Evolutionary conservation across 2,797 vertebrate species (phyloP).

Genomic region (Manis crassicaudata): DNA sequence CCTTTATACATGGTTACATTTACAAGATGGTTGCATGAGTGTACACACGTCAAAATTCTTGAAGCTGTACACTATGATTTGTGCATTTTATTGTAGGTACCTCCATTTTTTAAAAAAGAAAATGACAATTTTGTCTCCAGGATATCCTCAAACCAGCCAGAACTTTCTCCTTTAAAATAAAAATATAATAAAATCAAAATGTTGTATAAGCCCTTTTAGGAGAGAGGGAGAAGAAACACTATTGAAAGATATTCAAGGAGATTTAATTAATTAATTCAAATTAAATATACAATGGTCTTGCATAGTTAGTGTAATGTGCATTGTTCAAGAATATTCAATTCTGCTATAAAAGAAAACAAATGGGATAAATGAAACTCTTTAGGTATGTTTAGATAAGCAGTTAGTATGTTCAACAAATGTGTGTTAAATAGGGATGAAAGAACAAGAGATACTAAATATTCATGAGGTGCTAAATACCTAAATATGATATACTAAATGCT

Average conservation of each 20-base stretch:
- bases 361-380: background rate
- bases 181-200: background rate
- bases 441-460: slow-evolving; percentile 17
- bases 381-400: background rate
- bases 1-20: background rate
- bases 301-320: background rate
- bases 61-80: no score
- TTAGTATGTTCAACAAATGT: background rate
- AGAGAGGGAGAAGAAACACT: background rate
- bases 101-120: no score
- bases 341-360: background rate
- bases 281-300: background rate
- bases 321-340: background rate
- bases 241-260: background rate
- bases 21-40: no score
- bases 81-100: no score
- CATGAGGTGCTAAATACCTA: background rate
- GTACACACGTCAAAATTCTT: no score
- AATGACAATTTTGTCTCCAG: no score
- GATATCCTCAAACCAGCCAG: no score
- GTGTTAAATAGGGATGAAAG: background rate
- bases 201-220: background rate
- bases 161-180: no score
- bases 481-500: background rate
- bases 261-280: slow-evolving; percentile 8